phyloP scores from a whole-genome alignment of 2,797 vertebrate genomes.

The Pristis pectinata region DNA sequence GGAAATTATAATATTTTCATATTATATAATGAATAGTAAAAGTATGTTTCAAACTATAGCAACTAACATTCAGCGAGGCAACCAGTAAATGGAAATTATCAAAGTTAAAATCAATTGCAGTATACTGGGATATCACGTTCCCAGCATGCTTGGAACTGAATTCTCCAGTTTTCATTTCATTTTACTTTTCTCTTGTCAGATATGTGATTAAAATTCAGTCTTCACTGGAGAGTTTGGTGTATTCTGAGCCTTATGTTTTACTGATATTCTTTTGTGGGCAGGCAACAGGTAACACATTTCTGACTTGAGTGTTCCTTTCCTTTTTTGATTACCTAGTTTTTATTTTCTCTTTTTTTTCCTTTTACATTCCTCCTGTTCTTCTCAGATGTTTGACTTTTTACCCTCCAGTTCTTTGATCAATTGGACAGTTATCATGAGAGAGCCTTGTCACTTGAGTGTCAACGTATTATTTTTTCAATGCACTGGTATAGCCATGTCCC shows the following conservation, averaged over 20 bases:
- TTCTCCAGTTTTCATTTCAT: not conserved
- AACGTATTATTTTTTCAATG: not conserved
- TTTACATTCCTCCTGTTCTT: not conserved
- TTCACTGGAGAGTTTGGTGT: not conserved
- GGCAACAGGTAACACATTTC: not conserved
- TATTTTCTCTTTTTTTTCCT: not conserved
- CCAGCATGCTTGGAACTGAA: too few species aligned
- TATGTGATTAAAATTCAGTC: not conserved
- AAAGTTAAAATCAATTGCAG: too few species aligned
- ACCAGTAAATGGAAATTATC: not conserved
- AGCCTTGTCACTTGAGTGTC: not conserved
- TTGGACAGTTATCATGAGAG: not conserved
- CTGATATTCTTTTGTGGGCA: not conserved
- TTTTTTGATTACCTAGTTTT: not conserved
- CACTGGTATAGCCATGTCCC: too few species aligned
- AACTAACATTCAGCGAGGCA: not conserved
- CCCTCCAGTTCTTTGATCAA: not conserved
- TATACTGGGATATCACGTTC: too few species aligned
- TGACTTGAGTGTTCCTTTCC: not conserved
- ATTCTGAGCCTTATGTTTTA: not conserved
- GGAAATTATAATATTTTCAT: not conserved
- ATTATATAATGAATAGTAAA: slow-evolving; percentile 4
- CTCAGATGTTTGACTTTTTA: not conserved
- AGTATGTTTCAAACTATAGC: not conserved
- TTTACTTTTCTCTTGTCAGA: not conserved